These are phyloP conservation scores for Vanessa cardui DNA, from an alignment of 2,888 invertebrate species.

Conservation along the genomic window DNA sequence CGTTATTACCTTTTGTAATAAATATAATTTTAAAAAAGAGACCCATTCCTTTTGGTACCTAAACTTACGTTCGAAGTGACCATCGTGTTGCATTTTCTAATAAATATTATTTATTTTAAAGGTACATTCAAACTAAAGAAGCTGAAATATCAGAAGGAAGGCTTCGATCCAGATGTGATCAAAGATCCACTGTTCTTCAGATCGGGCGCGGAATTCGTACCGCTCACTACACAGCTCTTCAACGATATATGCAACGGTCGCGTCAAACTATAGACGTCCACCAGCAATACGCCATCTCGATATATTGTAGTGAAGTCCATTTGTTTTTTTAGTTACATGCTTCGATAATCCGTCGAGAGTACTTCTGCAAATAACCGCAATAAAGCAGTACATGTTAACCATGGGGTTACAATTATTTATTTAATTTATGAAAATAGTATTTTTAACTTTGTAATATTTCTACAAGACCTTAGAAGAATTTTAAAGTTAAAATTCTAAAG, in stretches of 20 bases:
- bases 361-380: too few relatives aligned
- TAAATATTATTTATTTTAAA: constrained; percentile 53
- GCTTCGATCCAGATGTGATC: constrained; percentile 88
- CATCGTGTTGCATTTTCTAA: too few relatives aligned
- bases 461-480: too few relatives aligned
- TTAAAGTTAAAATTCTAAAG: too few relatives aligned
- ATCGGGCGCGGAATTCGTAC: constrained; percentile 77
- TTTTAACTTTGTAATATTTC: too few relatives aligned
- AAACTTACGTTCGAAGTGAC: too few relatives aligned
- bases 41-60: too few relatives aligned
- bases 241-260: constrained; percentile 80
- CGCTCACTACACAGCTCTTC: constrained; percentile 84
- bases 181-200: constrained; percentile 89
- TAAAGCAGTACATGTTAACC: too few relatives aligned
- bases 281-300: background rate
- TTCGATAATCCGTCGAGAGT: background rate
- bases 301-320: background rate
- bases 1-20: too few relatives aligned
- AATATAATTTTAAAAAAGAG: too few relatives aligned
- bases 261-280: constrained; percentile 65
- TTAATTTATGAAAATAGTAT: too few relatives aligned
- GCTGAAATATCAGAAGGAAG: constrained; percentile 91
- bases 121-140: constrained; percentile 98
- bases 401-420: too few relatives aligned
- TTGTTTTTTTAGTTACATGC: background rate